Evolutionary conservation across 1,140 invertebrate genomes (phyloP).

Genomic region (Neotoxoptera formosana): DNA sequence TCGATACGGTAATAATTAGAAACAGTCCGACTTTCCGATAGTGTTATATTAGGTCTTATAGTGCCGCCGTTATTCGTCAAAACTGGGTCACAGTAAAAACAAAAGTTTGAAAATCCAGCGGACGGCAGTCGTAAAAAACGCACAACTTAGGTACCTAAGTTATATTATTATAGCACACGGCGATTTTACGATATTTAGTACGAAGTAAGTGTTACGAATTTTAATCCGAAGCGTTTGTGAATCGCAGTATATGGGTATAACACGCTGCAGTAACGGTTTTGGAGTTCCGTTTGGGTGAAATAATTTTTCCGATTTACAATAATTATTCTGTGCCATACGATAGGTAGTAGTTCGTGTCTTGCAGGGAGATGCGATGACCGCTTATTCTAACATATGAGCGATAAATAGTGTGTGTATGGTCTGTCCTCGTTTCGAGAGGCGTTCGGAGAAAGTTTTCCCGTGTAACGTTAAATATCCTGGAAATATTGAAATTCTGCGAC

Average conservation of each 20-base stretch:
- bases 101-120: neutral
- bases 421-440: neutral
- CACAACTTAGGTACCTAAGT: neutral
- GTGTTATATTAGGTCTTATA: neutral
- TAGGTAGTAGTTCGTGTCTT: neutral
- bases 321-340: neutral
- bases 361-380: neutral
- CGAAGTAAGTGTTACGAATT: neutral
- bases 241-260: neutral
- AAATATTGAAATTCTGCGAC: no score
- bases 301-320: neutral
- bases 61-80: neutral
- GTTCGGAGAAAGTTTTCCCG: neutral
- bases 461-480: neutral
- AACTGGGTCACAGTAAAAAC: neutral
- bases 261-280: no score
- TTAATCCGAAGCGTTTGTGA: neutral
- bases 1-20: neutral
- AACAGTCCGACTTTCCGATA: neutral
- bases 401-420: neutral
- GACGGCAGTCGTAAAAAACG: neutral
- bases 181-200: neutral
- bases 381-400: neutral
- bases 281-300: neutral
- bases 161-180: neutral